phyloP scores from a whole-genome alignment of 1,140 invertebrate species.

The Aplysia californica region DNA sequence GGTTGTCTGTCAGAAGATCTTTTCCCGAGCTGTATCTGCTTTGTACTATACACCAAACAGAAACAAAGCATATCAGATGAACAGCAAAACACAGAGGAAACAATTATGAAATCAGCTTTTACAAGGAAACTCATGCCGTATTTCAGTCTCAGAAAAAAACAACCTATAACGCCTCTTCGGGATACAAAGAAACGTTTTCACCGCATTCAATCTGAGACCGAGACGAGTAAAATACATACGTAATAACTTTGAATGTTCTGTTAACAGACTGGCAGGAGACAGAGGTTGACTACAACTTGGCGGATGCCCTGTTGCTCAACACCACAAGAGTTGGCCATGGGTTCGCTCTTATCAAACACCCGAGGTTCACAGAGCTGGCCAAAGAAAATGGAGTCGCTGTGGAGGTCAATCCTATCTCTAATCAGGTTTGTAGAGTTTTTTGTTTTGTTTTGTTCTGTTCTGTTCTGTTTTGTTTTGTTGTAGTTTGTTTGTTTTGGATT shows the following conservation, averaged over 20 bases:
- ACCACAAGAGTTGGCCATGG: constrained; percentile 79
- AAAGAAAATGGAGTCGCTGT: constrained; percentile 78
- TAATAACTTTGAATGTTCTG: too few species aligned
- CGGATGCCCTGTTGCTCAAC: constrained; percentile 82
- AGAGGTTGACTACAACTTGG: constrained; percentile 75
- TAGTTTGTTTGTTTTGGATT: too few species aligned
- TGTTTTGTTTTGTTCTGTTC: background rate
- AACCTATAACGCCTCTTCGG: too few species aligned
- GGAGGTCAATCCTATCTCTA: constrained; percentile 83
- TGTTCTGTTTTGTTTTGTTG: background rate
- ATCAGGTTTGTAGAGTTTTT: constrained; percentile 64
- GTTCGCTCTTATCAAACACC: constrained; percentile 82
- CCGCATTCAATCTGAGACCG: background rate
- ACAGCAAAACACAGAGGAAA: too few species aligned
- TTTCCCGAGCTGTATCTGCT: too few species aligned
- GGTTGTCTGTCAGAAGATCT: too few species aligned
- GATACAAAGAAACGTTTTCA: too few species aligned
- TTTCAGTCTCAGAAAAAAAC: too few species aligned
- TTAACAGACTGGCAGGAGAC: constrained; percentile 72
- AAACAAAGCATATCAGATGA: too few species aligned
- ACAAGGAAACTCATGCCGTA: too few species aligned
- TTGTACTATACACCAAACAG: too few species aligned
- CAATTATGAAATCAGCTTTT: too few species aligned
- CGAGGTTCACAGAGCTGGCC: constrained; percentile 74
- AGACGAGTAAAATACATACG: background rate